Percentiles rank a stretch among this genome's conserved stretches.
Evolutionary conservation across 1,140 invertebrate genomes (phyloP).

Genomic region (Augochlora pura): DNA sequence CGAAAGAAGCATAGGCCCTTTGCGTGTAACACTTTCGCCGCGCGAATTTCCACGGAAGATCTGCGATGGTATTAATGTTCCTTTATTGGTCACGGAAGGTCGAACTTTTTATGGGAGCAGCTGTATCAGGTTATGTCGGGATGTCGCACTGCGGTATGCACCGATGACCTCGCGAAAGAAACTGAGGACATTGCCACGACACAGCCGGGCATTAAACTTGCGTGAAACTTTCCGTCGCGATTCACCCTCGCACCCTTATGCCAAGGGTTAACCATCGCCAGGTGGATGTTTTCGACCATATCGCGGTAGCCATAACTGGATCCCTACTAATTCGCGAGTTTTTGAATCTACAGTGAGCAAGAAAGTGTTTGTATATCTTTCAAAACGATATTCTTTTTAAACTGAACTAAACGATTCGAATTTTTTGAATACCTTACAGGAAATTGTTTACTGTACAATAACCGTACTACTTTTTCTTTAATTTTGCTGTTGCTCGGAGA

Average conservation of each 20-base stretch:
- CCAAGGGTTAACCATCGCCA: not conserved
- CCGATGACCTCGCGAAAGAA: constrained; percentile 39
- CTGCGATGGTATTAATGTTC: not conserved
- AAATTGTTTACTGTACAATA: too few species aligned
- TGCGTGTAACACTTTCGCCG: not conserved
- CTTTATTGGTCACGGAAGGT: constrained; percentile 13
- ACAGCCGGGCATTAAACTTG: constrained; percentile 15
- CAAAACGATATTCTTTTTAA: too few species aligned
- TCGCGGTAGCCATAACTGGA: not conserved
- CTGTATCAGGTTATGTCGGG: constrained; percentile 33
- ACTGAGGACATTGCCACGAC: constrained; percentile 37
- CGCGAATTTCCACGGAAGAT: too few species aligned
- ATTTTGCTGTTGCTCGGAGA: too few species aligned
- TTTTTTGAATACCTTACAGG: too few species aligned
- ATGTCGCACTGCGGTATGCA: constrained; percentile 61
- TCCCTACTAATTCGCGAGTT: too few species aligned
- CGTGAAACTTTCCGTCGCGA: constrained; percentile 8
- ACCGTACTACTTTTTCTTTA: too few species aligned
- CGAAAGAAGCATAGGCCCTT: too few species aligned
- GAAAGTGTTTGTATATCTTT: too few species aligned
- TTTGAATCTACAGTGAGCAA: too few species aligned
- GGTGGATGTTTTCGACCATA: too few species aligned
- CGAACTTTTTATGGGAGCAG: constrained; percentile 10
- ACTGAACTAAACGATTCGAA: too few species aligned
- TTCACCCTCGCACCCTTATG: not conserved